Percentiles rank a stretch among this genome's conserved stretches.
Conservation (phyloP, 2,113 vertebrate species). For the Chaenocephalus aceratus region DNA sequence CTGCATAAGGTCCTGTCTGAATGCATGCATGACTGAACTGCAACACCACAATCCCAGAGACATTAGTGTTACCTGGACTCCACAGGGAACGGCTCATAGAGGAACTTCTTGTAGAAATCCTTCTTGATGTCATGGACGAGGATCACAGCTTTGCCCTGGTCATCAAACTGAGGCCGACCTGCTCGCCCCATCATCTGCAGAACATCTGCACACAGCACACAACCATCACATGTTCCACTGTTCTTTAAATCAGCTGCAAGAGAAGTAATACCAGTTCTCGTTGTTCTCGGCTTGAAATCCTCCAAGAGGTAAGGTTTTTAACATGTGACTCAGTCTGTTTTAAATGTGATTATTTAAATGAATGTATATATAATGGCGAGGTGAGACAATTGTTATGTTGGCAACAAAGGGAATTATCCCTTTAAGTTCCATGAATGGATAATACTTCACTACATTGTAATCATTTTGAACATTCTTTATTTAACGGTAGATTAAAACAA, state of each 20-base stretch:
- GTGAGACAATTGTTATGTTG: not conserved
- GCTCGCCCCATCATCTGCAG: constrained; percentile 99
- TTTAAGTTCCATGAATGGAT: not conserved
- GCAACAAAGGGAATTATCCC: no score
- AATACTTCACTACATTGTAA: not conserved
- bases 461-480: not conserved
- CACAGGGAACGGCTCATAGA: constrained; percentile 98
- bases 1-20: not conserved
- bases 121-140: constrained; percentile 99
- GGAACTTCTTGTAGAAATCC: constrained; percentile 99
- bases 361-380: no score
- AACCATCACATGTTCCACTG: not conserved
- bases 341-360: no score
- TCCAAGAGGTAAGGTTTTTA: not conserved
- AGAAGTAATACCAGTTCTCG: not conserved
- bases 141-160: constrained; percentile 98
- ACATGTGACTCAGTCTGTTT: not conserved
- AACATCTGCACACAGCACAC: constrained; percentile 86
- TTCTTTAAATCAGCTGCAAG: not conserved
- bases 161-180: constrained; percentile 97
- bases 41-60: not conserved
- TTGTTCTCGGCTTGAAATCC: not conserved
- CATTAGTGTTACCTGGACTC: constrained; percentile 92
- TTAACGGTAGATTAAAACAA: not conserved
- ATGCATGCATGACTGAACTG: not conserved